Conservation (phyloP, 2,888 invertebrate species). For the Chaitophorus viminalis region DNA sequence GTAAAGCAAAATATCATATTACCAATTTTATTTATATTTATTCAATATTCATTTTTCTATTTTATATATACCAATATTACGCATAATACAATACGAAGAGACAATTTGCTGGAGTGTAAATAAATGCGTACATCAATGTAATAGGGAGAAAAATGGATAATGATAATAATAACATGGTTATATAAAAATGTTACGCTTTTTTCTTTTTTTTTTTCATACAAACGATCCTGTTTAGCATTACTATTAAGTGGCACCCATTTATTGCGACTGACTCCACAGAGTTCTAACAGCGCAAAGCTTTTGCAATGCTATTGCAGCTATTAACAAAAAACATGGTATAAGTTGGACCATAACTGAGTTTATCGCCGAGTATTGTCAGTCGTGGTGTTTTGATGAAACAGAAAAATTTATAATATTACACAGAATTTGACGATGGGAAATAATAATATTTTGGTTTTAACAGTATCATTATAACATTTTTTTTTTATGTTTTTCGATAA, state of each 20-base stretch:
- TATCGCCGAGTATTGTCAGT: no score
- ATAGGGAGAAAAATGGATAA: no score
- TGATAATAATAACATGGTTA: no score
- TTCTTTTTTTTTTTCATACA: background rate
- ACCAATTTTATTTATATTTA: no score
- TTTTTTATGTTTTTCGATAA: background rate
- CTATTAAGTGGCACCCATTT: conserved; percentile 15
- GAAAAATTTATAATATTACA: background rate
- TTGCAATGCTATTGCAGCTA: conserved; percentile 15
- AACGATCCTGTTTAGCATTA: background rate
- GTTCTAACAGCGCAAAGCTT: conserved; percentile 8
- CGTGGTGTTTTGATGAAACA: no score
- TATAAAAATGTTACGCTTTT: background rate
- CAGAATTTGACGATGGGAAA: background rate
- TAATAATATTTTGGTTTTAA: background rate
- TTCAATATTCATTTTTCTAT: no score
- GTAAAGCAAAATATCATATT: no score
- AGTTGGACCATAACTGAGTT: background rate
- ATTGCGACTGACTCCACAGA: conserved; percentile 10
- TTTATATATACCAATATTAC: no score
- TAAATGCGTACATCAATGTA: no score
- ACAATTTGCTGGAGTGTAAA: no score
- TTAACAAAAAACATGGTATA: background rate
- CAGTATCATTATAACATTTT: background rate
- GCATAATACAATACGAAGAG: no score